These are phyloP conservation scores for Boloria selene DNA, from an alignment of 2,888 invertebrate genomes.

Conservation along the genomic window DNA sequence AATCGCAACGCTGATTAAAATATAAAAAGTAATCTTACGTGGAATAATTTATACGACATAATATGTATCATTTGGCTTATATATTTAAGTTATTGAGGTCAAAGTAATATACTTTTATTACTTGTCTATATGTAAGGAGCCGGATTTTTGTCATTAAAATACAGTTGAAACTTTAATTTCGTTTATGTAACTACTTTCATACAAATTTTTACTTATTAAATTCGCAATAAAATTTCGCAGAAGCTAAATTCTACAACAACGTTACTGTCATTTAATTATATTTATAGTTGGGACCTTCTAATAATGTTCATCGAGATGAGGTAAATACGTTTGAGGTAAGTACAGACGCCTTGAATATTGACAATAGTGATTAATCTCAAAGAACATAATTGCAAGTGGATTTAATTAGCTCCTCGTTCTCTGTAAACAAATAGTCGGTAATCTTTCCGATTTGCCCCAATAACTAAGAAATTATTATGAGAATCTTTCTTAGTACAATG, in stretches of 20 bases:
- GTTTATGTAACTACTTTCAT: background rate
- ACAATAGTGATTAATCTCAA: conserved; percentile 67
- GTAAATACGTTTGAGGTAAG: conserved; percentile 48
- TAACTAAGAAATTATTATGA: conserved; percentile 16
- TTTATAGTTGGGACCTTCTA: conserved; percentile 36
- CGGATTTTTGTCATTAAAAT: background rate
- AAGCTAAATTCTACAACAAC: conserved; percentile 46
- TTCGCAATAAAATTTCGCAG: conserved; percentile 65
- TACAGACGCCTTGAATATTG: conserved; percentile 63
- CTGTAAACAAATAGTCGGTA: conserved; percentile 20
- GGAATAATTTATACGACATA: background rate
- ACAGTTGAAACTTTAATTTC: background rate
- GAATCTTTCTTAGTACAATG: conserved; percentile 30
- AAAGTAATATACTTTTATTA: conserved; percentile 2
- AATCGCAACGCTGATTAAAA: conserved; percentile 57
- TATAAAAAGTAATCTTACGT: conserved; percentile 31
- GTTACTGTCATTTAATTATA: conserved; percentile 20
- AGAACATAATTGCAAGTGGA: conserved; percentile 52
- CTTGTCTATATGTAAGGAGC: background rate
- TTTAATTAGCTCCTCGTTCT: conserved; percentile 21
- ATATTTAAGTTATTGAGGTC: background rate
- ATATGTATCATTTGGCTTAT: conserved; percentile 1
- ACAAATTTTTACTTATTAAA: conserved; percentile 43
- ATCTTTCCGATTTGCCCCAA: conserved; percentile 16
- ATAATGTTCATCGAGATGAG: conserved; percentile 53